These are phyloP conservation scores for Meghimatium bilineatum DNA, from an alignment of 2,888 invertebrate genomes.

Conservation along the genomic window DNA sequence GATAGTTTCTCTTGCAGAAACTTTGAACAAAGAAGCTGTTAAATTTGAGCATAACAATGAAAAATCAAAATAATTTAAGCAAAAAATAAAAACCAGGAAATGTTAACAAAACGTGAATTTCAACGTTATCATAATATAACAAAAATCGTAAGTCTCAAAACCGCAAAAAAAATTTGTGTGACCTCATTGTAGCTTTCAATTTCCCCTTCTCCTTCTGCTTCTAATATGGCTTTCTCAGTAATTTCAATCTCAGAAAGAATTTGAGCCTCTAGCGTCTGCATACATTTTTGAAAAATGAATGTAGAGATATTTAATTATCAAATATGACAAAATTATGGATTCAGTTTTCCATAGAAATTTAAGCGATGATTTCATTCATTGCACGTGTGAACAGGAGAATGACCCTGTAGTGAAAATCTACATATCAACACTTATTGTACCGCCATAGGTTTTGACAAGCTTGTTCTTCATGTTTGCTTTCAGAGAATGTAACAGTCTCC, in stretches of 20 bases:
- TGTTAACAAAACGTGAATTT: not conserved
- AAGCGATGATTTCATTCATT: too few relatives aligned
- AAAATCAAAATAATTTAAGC: not conserved
- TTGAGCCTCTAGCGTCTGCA: conserved; percentile 37
- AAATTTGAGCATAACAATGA: too few relatives aligned
- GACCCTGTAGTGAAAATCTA: too few relatives aligned
- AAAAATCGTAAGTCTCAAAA: not conserved
- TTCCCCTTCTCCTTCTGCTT: not conserved
- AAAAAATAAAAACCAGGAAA: not conserved
- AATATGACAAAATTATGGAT: too few relatives aligned
- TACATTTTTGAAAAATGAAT: not conserved
- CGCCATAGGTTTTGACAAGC: too few relatives aligned
- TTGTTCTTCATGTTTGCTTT: too few relatives aligned
- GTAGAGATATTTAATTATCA: not conserved
- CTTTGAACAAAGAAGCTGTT: too few relatives aligned
- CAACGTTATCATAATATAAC: not conserved
- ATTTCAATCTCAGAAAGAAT: conserved; percentile 34
- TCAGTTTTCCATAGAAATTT: too few relatives aligned
- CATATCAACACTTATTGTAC: too few relatives aligned
- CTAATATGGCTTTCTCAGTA: conserved; percentile 30
- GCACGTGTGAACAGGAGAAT: too few relatives aligned
- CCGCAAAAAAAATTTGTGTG: not conserved
- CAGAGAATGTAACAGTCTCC: too few relatives aligned
- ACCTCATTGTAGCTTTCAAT: not conserved
- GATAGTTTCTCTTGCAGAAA: too few relatives aligned